Evolutionary conservation across 2,888 invertebrate species (phyloP), one percentile per base, ranked within the genome.

Genomic region (Chaitophorus viminalis): DNA sequence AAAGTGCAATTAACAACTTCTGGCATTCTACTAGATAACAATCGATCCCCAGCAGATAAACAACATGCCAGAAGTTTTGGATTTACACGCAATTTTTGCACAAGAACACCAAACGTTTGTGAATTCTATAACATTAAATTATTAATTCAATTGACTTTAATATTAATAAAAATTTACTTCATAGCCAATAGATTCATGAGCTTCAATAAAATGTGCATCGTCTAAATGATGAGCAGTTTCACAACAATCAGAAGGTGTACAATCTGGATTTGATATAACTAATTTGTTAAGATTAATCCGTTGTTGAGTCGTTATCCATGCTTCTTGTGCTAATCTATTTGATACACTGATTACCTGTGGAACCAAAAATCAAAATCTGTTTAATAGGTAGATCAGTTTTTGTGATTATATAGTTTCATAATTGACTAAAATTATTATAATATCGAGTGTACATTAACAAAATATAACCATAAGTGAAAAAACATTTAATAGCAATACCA

Each of bases 241-340:
- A 91, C 96, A 96, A 90, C 96, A 96, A 39, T 94, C 93, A 33
- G 95, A 93, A 3, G 96, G 95, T 39, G 96, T 95, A 82, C 94
- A 94, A 90, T 96, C 96, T 82, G 95, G 94, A 89, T 95, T 93
- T 78, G 96, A 94, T 72, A 95, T 93, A 89, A 96, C 94, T 90
- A 97, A 92, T 90, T 94, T 94, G 90, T 96, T 95, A 46, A 96
- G 93, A 91, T 96, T 96, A 89, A 96, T 94, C 90, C 96, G 94
- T 92, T 98, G 97, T 92, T 97, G 96, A 5, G 96, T 94, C 89
- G 96, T 95, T 89, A 97, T 94, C 96, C 98, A 98, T 65, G 97
- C 95, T 89, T 95, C 93, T 92, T 96, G 95, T 46, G 94, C 93
- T 77, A 95, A 91, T 89, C 93, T 92, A 89, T 94, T 93, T 0